A percentile compares a stretch with the other conserved stretches of the same genome.
Evolutionary conservation across 2,797 vertebrate genomes (phyloP).

Genomic region (Parambassis ranga): DNA sequence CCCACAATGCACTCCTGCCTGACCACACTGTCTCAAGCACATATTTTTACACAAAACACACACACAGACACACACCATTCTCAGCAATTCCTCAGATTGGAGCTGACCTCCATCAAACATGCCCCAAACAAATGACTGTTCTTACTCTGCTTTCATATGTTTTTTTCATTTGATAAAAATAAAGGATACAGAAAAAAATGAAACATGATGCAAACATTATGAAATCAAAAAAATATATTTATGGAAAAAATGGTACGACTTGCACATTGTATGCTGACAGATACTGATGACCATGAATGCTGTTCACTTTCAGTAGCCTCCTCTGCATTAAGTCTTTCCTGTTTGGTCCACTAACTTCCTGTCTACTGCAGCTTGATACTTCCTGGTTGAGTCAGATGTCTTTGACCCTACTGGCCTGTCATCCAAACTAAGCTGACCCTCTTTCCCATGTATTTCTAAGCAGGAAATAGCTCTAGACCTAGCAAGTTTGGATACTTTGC

Average conservation of each 20-base stretch:
- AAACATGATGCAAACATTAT: not conserved
- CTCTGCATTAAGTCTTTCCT: conserved; percentile 64
- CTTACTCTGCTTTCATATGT: not conserved
- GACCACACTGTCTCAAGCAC: conserved; percentile 61
- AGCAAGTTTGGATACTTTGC: conserved; percentile 19
- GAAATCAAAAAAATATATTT: not conserved
- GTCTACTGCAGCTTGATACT: conserved; percentile 67
- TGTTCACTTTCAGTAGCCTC: conserved; percentile 57
- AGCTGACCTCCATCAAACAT: conserved; percentile 30
- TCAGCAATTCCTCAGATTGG: conserved; percentile 28
- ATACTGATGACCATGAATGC: conserved; percentile 12
- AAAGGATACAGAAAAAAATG: not conserved
- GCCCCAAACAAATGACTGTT: not conserved
- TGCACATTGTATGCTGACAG: conserved; percentile 25
- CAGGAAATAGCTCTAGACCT: conserved; percentile 3
- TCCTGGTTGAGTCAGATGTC: conserved; percentile 72
- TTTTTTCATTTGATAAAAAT: not conserved
- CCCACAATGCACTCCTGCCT: conserved; percentile 73
- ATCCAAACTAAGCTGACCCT: conserved; percentile 56
- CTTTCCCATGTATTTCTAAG: conserved; percentile 44
- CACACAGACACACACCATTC: conserved; percentile 15
- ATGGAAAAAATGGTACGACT: not conserved
- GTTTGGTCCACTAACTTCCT: conserved; percentile 68
- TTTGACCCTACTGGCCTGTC: conserved; percentile 57
- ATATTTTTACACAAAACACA: conserved; percentile 18